Base-by-base conservation (phyloP, 2,797 vertebrate species). In the Kryptopterus vitreolus region DNA sequence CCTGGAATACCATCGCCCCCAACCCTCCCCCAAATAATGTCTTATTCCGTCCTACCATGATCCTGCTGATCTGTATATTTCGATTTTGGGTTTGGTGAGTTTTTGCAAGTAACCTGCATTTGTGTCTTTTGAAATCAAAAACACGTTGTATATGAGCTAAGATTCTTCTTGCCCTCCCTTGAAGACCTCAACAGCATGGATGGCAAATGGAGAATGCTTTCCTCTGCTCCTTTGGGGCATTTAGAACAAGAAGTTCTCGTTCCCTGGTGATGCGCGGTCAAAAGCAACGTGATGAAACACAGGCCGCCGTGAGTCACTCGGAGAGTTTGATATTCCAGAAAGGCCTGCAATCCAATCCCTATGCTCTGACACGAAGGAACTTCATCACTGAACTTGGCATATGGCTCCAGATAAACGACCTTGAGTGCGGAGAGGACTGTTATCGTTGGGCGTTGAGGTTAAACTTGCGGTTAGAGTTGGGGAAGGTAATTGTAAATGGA, bases 401-500 rank as follows among this genome's bases (percentile, higher is more conserved):
- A 46, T 33, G n/a, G 55, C n/a, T 62, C 70, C 52, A 78, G 75
- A 77, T 55, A 77, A 74, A 80, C 71, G 13, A 70, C 77, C 43
- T 13, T 52, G 59, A 75, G 61, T 46, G 72, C 57, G 71, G 80
- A 75, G 58, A 57, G 78, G 48, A n/a, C 76, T 65, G 72, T 79
- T 81, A 76, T 72, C 43, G 58, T 59, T 66, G 59, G 52, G 22
- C 3, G n/a, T n/a, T 31, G 10, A 18, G n/a, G 62, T 50, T 63
- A 62, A 80, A 79, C 72, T 81, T 72, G 76, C 22, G 18, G 62
- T 53, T 82, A 52, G 76, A 43, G 7, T 65, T 79, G 77, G 73
- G 10, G 53, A 59, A 82, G 69, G 33, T 77, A 71, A 79, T 2
- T 76, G 78, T 10, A 57, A 61, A 90, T 88, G 88, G 68, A 88